Evolutionary conservation across 2,113 vertebrate genomes (phyloP).

Genomic region (Micromys minutus): DNA sequence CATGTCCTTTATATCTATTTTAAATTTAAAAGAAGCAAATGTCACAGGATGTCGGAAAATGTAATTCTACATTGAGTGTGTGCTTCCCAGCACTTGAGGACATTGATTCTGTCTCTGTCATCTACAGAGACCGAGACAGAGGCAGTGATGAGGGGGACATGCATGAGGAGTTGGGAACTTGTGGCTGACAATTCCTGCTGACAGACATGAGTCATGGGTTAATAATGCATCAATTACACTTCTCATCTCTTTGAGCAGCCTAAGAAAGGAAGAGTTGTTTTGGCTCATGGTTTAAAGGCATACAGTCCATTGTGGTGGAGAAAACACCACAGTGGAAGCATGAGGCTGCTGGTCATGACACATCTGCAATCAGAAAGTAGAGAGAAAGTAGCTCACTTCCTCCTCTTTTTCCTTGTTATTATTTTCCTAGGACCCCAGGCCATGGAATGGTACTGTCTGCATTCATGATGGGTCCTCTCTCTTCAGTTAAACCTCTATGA

Average conservation of each 20-base stretch:
- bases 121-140: neutral
- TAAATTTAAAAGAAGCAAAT: constrained; percentile 66
- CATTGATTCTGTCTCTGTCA: neutral
- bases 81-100: neutral
- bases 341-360: neutral
- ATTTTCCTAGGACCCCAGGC: neutral
- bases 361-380: neutral
- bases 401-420: neutral
- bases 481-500: no score
- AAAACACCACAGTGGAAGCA: no score
- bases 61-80: neutral
- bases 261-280: neutral
- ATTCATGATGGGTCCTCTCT: neutral
- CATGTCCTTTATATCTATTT: constrained; percentile 61
- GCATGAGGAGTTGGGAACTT: neutral
- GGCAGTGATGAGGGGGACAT: neutral
- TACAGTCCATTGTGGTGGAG: neutral
- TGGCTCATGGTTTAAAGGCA: neutral
- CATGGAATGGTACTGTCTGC: neutral
- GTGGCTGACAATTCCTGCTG: neutral
- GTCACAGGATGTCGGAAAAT: constrained; percentile 47
- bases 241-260: neutral
- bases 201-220: neutral
- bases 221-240: no score
- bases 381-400: neutral